Base-by-base conservation (phyloP, 2,888 invertebrate genomes). In the Tenodera sinensis region DNA sequence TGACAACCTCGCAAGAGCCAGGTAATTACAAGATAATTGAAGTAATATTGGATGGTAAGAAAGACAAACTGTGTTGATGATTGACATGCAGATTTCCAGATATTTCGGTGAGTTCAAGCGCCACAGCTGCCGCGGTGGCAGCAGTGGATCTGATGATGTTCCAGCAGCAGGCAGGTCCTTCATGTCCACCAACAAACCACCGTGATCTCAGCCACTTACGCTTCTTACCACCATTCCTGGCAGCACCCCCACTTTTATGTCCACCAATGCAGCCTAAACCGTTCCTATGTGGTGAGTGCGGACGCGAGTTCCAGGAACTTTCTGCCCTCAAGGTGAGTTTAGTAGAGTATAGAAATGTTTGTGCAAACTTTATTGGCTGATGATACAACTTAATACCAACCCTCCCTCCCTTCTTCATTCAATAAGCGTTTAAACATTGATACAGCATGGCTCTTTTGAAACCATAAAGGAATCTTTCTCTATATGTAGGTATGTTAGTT, bases 211-310 rank as follows among this genome's bases (percentile, higher is more conserved):
- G 54, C 6, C 54, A 71, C 25, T 71, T 71, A 20, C 54, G 54
- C 27, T 87, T 87, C 27, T 27, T 87, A n/a, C 87, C 87, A 54
- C 87, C 87, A 34, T 87, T 87, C 14, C 30, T 87, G 12, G 42
- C 87, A n/a, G 87, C 34, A 3, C 81, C 83, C 28, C 82, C 87
- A 28, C 34, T 82, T 34, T 42, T 87, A 25, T 27, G n/a, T n/a
- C 87, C 81, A 25, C 34, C 28, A 25, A 15, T 30, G 28, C 84
- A 87, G 9, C 81, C 81, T 12, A 82, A 34, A 83, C 87, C 87
- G 15, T 87, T 82, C 15, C 12, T 87, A n/a, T 87, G 87, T 87
- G 87, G 87, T 25, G 87, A 87, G 27, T 87, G 87, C 42, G 87
- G 87, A 3, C 34, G 42, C 8, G 87, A 87, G 82, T 87, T 87